A percentile compares a stretch with the other conserved stretches of the same genome.
Conservation (phyloP, 2,888 invertebrate genomes). For the Drosophila rubida region DNA sequence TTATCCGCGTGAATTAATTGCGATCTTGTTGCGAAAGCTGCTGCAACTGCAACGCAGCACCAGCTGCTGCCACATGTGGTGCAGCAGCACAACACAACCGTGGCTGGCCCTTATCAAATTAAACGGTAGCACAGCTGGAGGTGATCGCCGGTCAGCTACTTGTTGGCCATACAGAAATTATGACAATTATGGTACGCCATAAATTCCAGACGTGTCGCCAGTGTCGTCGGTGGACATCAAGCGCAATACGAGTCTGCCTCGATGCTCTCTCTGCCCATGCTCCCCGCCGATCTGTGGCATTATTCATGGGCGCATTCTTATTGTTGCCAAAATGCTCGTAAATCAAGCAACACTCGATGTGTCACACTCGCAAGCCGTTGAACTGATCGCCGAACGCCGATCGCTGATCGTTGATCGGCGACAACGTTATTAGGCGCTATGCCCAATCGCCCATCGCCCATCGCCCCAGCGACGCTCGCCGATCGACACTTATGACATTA, state of each 20-base stretch:
- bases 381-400: conserved; percentile 61
- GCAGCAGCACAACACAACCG: too few relatives aligned
- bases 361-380: conserved; percentile 77
- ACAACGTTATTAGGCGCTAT: conserved; percentile 77
- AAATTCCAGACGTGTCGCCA: conserved; percentile 65
- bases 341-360: conserved; percentile 67
- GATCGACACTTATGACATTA: conserved; percentile 78
- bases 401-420: conserved; percentile 50
- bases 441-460: conserved; percentile 63
- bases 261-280: conserved; percentile 4
- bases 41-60: conserved; percentile 16
- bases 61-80: conserved; percentile 69
- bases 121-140: conserved; percentile 81
- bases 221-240: conserved; percentile 67
- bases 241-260: too few relatives aligned
- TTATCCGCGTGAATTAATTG: conserved; percentile 85
- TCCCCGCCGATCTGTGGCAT: conserved; percentile 45
- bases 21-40: conserved; percentile 80
- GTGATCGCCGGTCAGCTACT: conserved; percentile 56
- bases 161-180: conserved; percentile 78
- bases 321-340: conserved; percentile 64
- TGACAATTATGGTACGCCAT: conserved; percentile 83
- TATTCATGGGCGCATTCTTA: conserved; percentile 70
- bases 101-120: conserved; percentile 72
- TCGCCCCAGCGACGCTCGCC: conserved; percentile 55